phyloP scores from a whole-genome alignment of 64 coral and sea anemone species.

The Pachyseris speciosa region DNA sequence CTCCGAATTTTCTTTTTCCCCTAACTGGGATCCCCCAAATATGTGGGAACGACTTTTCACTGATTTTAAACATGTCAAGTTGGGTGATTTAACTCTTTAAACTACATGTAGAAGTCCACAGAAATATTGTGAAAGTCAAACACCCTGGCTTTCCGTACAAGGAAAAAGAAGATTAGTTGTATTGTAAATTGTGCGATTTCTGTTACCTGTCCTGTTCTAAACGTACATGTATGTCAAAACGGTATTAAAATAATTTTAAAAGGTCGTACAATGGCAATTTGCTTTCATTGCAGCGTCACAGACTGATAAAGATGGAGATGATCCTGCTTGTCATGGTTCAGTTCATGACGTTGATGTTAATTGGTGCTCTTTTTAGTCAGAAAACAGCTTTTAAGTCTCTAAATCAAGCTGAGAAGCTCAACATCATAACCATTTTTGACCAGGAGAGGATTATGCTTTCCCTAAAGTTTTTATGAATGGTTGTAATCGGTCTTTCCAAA shows the following conservation, averaged over 20 bases:
- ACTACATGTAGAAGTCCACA: slow-evolving; percentile 58
- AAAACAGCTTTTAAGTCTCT: slow-evolving; percentile 40
- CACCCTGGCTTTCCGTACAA: slow-evolving; percentile 58
- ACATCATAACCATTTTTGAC: slow-evolving; percentile 60
- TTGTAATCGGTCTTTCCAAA: slow-evolving; percentile 45
- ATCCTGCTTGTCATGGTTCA: slow-evolving; percentile 35
- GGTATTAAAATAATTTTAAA: neutral
- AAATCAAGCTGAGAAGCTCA: slow-evolving; percentile 58
- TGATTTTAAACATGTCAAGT: slow-evolving; percentile 60
- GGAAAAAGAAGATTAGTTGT: slow-evolving; percentile 60
- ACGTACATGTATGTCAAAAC: slow-evolving; percentile 42
- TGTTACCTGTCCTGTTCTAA: slow-evolving; percentile 63
- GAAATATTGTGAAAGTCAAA: slow-evolving; percentile 57
- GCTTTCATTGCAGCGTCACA: slow-evolving; percentile 44
- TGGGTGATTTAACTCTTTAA: slow-evolving; percentile 64
- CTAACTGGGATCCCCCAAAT: slow-evolving; percentile 52
- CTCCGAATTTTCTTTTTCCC: slow-evolving; percentile 41
- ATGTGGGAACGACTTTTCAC: slow-evolving; percentile 56
- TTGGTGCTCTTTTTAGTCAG: slow-evolving; percentile 46
- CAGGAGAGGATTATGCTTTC: slow-evolving; percentile 48
- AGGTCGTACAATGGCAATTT: slow-evolving; percentile 41
- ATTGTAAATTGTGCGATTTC: slow-evolving; percentile 60
- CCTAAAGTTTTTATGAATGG: slow-evolving; percentile 53
- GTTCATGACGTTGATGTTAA: slow-evolving; percentile 62
- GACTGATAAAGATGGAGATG: slow-evolving; percentile 25